Evolutionary conservation across 2,797 vertebrate genomes (phyloP), one percentile per base, ranked within the genome.

Genomic region (Sebastes minor): DNA sequence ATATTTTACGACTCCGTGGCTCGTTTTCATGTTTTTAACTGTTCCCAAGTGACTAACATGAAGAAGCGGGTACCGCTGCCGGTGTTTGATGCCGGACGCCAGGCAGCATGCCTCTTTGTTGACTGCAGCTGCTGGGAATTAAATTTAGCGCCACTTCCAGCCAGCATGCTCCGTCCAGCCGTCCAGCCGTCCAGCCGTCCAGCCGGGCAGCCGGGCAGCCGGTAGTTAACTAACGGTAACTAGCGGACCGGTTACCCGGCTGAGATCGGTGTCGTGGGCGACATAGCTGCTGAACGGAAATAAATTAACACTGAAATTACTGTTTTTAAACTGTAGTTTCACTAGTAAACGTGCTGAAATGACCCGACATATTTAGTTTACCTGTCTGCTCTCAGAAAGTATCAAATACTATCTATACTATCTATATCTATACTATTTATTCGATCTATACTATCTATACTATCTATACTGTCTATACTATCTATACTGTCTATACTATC

Each of bases 111-210:
- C 1, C 4, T 61, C 63, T 82, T 88, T 88, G 76, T 87, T 77
- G 60, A 69, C 59, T 13, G 53, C 12, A 46, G 42, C 16, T 3
- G 22, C 18, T 13, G 6, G 9, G 13, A 77, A 60, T 87, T 78
- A 65, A 86, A 87, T 89, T 82, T 84, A 88, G 35, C 90, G 90
- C 89, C 76, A 82, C 76, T 20, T 33, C 25, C 7, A 20, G 12
- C 35, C 35, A 35, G 59, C 75, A 1, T 69, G 72, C n/a, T 38
- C 5, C 1, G 27, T 35, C 6, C 18, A 1, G 30, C 4, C 16
- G 12, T 2, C 30, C 30, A 32, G 28, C 28, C 5, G 28, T 28
- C 28, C 28, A 28, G 28, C 28, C 27, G 30, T 30, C 30, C 30
- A 30, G 30, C 30, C 28, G 28, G 25, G 25, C 25, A 27, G 25